Percentiles rank a stretch among this genome's conserved stretches.
Conservation (phyloP, 2,113 vertebrate genomes). For the Bagarius yarrelli region DNA sequence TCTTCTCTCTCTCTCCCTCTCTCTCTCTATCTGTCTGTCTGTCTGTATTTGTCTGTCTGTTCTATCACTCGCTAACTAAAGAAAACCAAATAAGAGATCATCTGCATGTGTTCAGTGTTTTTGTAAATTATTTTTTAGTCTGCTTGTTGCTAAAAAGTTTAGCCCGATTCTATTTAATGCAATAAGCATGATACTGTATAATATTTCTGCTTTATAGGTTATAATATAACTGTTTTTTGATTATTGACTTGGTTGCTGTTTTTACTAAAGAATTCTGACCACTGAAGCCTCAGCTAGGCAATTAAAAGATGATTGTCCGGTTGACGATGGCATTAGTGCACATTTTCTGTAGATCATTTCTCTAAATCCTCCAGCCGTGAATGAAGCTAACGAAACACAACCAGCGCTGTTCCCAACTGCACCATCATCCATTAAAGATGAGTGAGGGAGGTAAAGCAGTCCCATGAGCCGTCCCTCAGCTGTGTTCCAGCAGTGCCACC, state of each 20-base stretch:
- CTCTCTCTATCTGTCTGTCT: no score
- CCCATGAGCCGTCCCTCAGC: slow-evolving; percentile 55
- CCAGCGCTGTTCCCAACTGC: slow-evolving; percentile 31
- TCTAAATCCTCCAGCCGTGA: background rate
- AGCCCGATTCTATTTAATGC: background rate
- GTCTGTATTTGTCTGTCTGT: no score
- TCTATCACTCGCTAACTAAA: background rate
- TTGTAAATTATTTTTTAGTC: background rate
- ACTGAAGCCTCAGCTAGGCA: background rate
- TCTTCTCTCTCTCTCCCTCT: no score
- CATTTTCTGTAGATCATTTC: background rate
- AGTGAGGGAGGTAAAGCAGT: slow-evolving; percentile 62
- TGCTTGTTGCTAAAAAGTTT: background rate
- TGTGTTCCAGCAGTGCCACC: slow-evolving; percentile 47
- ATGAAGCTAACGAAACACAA: slow-evolving; percentile 34
- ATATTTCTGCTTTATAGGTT: background rate
- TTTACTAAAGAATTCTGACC: background rate
- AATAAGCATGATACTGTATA: background rate
- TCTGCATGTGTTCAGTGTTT: background rate
- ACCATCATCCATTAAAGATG: slow-evolving; percentile 67
- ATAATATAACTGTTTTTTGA: background rate
- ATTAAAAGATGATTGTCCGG: background rate
- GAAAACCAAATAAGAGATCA: background rate
- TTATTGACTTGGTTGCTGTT: background rate
- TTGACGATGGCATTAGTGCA: background rate